Base-by-base conservation (phyloP, 2,113 vertebrate species). In the Tursiops truncatus region DNA sequence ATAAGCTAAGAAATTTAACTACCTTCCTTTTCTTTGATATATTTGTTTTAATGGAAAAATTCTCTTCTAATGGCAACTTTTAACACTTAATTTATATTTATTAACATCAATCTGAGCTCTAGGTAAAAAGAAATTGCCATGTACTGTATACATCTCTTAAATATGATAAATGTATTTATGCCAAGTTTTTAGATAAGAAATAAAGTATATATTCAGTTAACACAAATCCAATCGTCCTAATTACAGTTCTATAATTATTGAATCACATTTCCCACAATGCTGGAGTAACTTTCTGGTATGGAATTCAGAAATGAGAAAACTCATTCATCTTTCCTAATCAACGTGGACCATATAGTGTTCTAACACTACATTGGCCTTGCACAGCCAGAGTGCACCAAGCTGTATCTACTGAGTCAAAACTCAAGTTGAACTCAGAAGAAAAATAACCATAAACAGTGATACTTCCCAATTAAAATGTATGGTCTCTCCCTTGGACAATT, bases 71-170 rank as follows among this genome's bases (percentile, higher is more conserved):
- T 80, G n/a, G 94, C 82, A 97, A 56, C 7, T 95, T 94, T 60
- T 85, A 79, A 65, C 8, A 92, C 85, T 96, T 95, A 44, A 73
- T 93, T 82, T 79, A 71, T 33, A 95, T 94, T 94, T 91, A 82
- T 83, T 97, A 86, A 86, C 83, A 82, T 60, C 47, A 36, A 96
- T 38, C 25, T 87, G 5, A 71, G 15, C 15, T 17, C 10, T 81
- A 67, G 47, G 23, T 95, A 95, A 94, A 96, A 96, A 94, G 31
- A 95, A 83, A 90, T 62, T 23, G 23, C 7, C 44, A 71, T 50
- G 9, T 44, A 28, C 8, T 84, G 4, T 93, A 87, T 70, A 85
- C n/a, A 76, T 56, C 17, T 89, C 62, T 9, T 47, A 1, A 70
- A 84, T 94, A 41, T 38, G 88, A 71, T 50, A 88, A 91, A 94